Evolutionary conservation across 53 echinoderm and acorn worm genomes (phyloP).

Genomic region (Echinarachnius parma): DNA sequence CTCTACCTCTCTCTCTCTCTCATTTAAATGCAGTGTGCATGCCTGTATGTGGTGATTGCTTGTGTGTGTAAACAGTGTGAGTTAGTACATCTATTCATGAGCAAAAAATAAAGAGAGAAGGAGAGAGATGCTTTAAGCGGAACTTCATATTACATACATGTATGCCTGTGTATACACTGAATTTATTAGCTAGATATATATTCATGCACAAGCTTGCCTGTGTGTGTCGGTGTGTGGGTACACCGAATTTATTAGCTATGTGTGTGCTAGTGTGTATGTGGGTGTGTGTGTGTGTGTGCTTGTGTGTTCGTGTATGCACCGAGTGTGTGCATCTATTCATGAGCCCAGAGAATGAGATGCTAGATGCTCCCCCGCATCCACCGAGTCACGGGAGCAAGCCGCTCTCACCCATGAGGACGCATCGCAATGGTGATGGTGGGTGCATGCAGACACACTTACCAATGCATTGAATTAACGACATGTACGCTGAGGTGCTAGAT

Average conservation of each 20-base stretch:
- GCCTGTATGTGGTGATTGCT: no score
- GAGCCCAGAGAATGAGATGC: neutral
- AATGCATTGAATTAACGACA: neutral
- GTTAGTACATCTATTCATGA: neutral
- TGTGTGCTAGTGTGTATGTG: conserved; percentile 8
- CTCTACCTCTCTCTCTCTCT: no score
- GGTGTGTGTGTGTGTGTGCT: neutral
- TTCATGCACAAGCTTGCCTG: neutral
- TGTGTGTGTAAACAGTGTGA: neutral
- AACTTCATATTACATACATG: no score
- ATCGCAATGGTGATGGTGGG: neutral
- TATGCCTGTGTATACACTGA: neutral
- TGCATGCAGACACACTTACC: neutral
- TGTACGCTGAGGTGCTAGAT: neutral
- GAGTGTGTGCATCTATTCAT: conserved; percentile 39
- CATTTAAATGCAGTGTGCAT: no score
- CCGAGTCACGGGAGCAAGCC: neutral
- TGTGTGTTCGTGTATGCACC: neutral
- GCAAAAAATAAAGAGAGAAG: no score
- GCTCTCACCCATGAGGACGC: neutral
- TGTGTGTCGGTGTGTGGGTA: conserved; percentile 16
- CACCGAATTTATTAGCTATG: neutral
- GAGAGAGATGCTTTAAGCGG: no score
- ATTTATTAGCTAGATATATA: neutral
- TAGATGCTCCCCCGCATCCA: neutral